Base-by-base conservation (phyloP, 92 coral and sea anemone genomes). In the Ricordea florida region DNA sequence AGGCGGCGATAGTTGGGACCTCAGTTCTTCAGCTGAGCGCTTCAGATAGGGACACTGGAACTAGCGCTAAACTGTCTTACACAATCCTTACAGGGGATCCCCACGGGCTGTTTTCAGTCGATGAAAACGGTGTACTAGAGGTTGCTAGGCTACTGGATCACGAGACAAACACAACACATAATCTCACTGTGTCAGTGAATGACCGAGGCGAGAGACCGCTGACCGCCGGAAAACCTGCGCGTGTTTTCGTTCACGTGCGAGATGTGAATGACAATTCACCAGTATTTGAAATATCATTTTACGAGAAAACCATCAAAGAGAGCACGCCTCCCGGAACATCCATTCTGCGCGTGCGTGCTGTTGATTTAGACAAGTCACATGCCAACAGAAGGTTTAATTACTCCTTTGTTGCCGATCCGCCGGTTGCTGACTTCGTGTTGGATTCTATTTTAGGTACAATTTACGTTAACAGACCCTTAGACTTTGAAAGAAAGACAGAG, bases 181-280 rank as follows among this genome's bases (percentile, higher is more conserved):
- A 84, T 41, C 22, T 84, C 22, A 49, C 66, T 30, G 35, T 79
- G 29, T 31, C 74, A 18, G 89, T 35, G 32, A 74, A 8, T 62
- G 89, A 84, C 25, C 52, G 70, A 40, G 89, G 89, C 17, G 15
- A 64, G 43, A 69, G 43, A 13, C 79, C 26, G 30, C 49, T 84
- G 20, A 13, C 20, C 5, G 45, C 86, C 11, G 64, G 51, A 6
- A 62, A 7, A 24, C 72, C 65, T 11, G 65, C 78, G 1, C 23
- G 23, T 26, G 72, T 78, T 42, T 33, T 33, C 20, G 59, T 84
- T 25, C 25, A 15, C 0, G 35, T 84, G 7, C 34, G 55, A 9
- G 86, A 84, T 42, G 5, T 70, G 14, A 69, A 70, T 31, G 89
- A 84, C 38, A 66, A 78, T 71, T 66, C 77, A 2, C 89, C 89